Base-by-base conservation (phyloP, 2,888 invertebrate genomes). In the Carcina quercana region DNA sequence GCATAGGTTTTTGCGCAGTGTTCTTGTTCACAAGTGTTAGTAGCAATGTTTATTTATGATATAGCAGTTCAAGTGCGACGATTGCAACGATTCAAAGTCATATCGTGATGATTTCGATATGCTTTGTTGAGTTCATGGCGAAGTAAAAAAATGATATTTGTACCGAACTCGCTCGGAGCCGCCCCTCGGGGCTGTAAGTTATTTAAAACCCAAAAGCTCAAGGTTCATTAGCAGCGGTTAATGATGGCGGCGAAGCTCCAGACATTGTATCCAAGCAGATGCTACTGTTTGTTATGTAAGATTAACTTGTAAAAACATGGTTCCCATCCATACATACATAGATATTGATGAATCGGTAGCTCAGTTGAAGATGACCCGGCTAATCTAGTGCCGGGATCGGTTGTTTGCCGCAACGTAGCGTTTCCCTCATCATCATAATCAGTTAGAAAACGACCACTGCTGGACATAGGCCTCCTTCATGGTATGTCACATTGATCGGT, bases 201-300 rank as follows among this genome's bases (percentile, higher is more conserved):
- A 82, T 80, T 82, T 82, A 76, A 80, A 80, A 74, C 76, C 56
- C 63, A 66, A 73, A 71, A 73, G 65, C 59, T 71, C 70, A 80
- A 72, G 85, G 70, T 72, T 83, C 84, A 85, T 85, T 85, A 85
- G 80, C 72, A 50, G 60, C 62, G 69, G 59, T 76, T 85, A 84
- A 85, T 83, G 80, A 83, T 68, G 78, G 71, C 75, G 73, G 69
- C 69, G 52, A 49, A 58, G 66, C 54, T 49, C 48, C 59, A 59
- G 55, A 72, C 68, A 69, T 64, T 67, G 52, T 56, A 40, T n/a
- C n/a, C n/a, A n/a, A n/a, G n/a, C n/a, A n/a, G 17, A 17, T 5
- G 5, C 59, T 59, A 52, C 53, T 50, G 53, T 59, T 56, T 53
- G 45, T 59, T 61, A 54, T 47, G 48, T 53, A 51, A 51, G 36